Base-by-base conservation (phyloP, 1,140 invertebrate species). In the Anadara kagoshimensis region DNA sequence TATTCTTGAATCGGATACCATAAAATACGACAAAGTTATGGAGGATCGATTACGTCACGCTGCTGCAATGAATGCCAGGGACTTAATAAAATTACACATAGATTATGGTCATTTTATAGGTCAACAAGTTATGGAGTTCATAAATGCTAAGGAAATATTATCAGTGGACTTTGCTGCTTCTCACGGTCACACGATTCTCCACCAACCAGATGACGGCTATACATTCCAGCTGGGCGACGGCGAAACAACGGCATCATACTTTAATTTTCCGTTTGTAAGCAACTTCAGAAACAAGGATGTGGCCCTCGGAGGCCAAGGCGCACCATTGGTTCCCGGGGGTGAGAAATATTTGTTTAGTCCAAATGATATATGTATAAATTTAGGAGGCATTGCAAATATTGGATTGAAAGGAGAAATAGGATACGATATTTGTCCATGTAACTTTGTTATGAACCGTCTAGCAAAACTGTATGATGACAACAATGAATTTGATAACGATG, bases 361-460 rank as follows among this genome's bases (percentile, higher is more conserved):
- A 4, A 77, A 77, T 44, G 83, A 84, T 22, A 74, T 88, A 8
- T 87, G 84, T 61, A 67, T 87, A 11, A 88, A 88, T 76, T 76
- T 88, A 16, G 87, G 87, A 10, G 87, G 87, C 11, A 85, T 88
- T 54, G 85, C 87, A 16, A 86, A 85, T 62, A 78, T 88, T 2
- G 83, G 84, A 10, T 29, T 79, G 1, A 70, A 62, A 41, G 80
- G 79, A n/a, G 59, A 73, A 24, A 69, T 54, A 45, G 83, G 80
- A 0, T 86, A 79, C 66, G 87, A 88, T 62, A 69, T 87, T 26
- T 82, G 83, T 58, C 74, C 83, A 0, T 84, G 84, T 59, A 88
- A 88, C 70, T 82, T 77, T 44, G 72, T 86, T n/a, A 51, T 86
- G 16, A 87, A 88, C 65, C 63, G 75, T 22, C 76, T 88, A 44